These are phyloP conservation scores for Vireo griseus DNA, from an alignment of 2,797 vertebrate species.

Conservation along the genomic window DNA sequence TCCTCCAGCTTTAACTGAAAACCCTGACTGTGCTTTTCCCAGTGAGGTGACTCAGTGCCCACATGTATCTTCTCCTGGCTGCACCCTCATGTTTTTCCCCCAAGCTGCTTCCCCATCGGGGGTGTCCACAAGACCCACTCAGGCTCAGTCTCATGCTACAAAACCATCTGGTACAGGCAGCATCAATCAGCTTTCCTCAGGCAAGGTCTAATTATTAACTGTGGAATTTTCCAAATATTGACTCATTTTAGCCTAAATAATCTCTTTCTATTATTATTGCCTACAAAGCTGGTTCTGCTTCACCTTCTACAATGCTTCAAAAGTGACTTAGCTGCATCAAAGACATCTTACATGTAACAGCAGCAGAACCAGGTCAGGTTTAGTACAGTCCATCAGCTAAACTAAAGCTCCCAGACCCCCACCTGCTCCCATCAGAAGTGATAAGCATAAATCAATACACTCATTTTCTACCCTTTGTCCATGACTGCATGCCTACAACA, in stretches of 20 bases:
- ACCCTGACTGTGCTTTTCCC: neutral
- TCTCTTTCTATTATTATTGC: neutral
- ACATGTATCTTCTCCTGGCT: neutral
- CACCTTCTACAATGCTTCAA: neutral
- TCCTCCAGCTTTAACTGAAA: neutral
- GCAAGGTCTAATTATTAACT: neutral
- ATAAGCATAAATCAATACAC: neutral
- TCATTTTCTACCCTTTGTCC: neutral
- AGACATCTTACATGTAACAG: neutral
- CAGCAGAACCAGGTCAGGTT: neutral
- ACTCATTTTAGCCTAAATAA: slow-evolving; percentile 25
- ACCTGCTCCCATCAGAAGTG: neutral
- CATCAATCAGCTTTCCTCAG: neutral
- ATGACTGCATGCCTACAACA: no score
- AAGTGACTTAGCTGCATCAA: neutral
- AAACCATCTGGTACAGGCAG: neutral
- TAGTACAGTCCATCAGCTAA: neutral
- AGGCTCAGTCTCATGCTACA: neutral
- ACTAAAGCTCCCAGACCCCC: neutral
- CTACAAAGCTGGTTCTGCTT: neutral
- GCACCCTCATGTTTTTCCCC: accelerated
- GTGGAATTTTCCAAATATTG: slow-evolving; percentile 39
- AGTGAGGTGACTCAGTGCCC: accelerated
- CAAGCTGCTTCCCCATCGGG: neutral
- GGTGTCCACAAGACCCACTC: neutral